phyloP scores from a whole-genome alignment of 2,888 invertebrate genomes.

The Apamea monoglypha region DNA sequence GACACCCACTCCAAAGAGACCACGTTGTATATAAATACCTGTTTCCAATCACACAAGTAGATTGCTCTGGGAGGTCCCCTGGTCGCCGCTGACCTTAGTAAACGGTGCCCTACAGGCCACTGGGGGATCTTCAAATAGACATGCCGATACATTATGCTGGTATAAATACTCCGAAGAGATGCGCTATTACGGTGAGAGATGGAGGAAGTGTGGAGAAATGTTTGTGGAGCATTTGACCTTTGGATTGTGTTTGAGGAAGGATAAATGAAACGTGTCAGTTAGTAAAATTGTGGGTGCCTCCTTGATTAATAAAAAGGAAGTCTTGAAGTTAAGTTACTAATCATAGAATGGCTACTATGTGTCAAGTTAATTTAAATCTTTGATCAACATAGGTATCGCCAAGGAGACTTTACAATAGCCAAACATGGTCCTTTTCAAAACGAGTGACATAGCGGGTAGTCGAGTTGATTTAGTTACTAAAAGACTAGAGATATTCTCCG shows the following conservation, averaged over 20 bases:
- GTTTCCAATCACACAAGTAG: constrained; percentile 68
- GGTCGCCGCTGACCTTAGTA: constrained; percentile 72
- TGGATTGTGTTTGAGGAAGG: neutral
- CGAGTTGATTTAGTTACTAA: neutral
- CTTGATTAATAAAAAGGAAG: neutral
- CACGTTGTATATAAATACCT: constrained; percentile 51
- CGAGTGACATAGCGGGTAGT: neutral
- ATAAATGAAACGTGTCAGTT: neutral
- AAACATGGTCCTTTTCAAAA: neutral
- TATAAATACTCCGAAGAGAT: constrained; percentile 60
- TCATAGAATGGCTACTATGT: neutral
- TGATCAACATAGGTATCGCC: neutral
- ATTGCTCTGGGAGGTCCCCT: constrained; percentile 71
- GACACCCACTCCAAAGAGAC: constrained; percentile 30
- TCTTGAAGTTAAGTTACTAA: neutral
- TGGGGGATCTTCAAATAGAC: constrained; percentile 51
- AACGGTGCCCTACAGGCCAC: constrained; percentile 56
- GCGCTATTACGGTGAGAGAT: constrained; percentile 33
- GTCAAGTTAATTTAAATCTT: neutral
- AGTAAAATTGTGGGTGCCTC: neutral
- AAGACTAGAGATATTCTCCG: neutral
- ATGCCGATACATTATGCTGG: constrained; percentile 52
- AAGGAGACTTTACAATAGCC: neutral
- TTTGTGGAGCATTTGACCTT: constrained; percentile 42
- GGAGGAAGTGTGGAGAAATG: constrained; percentile 26